phyloP scores from a whole-genome alignment of 2,113 vertebrate genomes.

The Aegotheles bennettii region DNA sequence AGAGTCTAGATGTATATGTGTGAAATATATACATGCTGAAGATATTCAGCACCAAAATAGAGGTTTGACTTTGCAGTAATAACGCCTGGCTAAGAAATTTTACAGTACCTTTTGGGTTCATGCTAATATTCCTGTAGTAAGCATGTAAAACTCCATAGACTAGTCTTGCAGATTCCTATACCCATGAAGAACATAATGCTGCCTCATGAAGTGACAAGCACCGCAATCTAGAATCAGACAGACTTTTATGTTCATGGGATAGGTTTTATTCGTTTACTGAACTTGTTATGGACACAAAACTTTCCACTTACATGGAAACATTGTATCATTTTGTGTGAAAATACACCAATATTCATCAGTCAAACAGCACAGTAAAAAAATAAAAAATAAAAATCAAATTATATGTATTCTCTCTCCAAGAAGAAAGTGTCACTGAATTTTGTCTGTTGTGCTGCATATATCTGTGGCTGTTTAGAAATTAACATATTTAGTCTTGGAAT shows the following conservation, averaged over 20 bases:
- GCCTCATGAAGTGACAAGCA: background rate
- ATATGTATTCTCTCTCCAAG: background rate
- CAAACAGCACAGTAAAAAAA: background rate
- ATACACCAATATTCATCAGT: background rate
- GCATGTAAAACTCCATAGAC: background rate
- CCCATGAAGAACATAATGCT: background rate
- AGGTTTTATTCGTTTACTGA: background rate
- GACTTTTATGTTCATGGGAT: background rate
- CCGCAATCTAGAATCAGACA: background rate
- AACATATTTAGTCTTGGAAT: background rate
- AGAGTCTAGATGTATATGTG: rapidly evolving
- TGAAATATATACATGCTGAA: background rate
- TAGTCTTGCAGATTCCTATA: background rate
- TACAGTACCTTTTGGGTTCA: background rate
- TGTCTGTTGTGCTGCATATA: background rate
- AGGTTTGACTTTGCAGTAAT: background rate
- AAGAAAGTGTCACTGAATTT: background rate
- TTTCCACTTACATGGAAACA: background rate
- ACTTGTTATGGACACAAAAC: background rate
- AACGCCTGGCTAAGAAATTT: background rate
- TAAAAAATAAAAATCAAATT: background rate
- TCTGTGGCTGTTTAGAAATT: background rate
- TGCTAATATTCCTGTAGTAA: background rate
- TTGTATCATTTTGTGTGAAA: background rate
- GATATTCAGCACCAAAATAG: background rate